A percentile compares a stretch with the other conserved stretches of the same genome.
Evolutionary conservation across 2,888 invertebrate species (phyloP).

Genomic region (Acronicta alni): DNA sequence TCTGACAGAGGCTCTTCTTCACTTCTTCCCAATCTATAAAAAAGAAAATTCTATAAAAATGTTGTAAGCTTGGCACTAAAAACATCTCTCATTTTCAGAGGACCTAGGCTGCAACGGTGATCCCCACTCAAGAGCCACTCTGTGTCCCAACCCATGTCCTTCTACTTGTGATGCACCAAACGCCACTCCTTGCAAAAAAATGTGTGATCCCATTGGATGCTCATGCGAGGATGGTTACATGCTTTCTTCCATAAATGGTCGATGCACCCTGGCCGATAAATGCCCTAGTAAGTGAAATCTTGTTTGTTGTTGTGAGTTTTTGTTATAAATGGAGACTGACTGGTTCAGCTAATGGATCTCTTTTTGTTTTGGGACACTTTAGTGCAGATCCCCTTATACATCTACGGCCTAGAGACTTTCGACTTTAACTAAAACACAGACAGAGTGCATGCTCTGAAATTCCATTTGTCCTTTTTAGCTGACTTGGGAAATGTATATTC

Average conservation of each 20-base stretch:
- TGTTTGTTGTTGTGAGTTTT: neutral
- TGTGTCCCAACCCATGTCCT: constrained; percentile 63
- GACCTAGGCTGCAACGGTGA: constrained; percentile 62
- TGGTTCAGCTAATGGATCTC: too few relatives aligned
- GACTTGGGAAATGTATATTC: too few relatives aligned
- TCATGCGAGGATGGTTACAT: constrained; percentile 65
- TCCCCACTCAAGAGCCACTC: constrained; percentile 56
- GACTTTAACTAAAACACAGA: too few relatives aligned
- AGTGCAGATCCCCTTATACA: too few relatives aligned
- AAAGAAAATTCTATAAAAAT: too few relatives aligned
- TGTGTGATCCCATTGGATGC: constrained; percentile 60
- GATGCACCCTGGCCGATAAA: constrained; percentile 61
- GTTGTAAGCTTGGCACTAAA: neutral
- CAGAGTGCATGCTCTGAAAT: too few relatives aligned
- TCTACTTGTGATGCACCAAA: constrained; percentile 63
- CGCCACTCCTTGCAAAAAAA: constrained; percentile 53
- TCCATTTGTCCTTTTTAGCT: too few relatives aligned
- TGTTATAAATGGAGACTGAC: too few relatives aligned
- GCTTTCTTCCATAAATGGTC: constrained; percentile 48
- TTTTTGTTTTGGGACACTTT: too few relatives aligned
- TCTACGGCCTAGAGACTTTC: too few relatives aligned
- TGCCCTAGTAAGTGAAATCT: constrained; percentile 62
- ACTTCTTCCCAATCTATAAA: too few relatives aligned
- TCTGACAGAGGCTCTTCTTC: too few relatives aligned
- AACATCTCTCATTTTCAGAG: constrained; percentile 31